Percentiles rank a stretch among this genome's conserved stretches.
Conservation (phyloP, 2,888 invertebrate species). For the Drosophila austrosaltans region DNA sequence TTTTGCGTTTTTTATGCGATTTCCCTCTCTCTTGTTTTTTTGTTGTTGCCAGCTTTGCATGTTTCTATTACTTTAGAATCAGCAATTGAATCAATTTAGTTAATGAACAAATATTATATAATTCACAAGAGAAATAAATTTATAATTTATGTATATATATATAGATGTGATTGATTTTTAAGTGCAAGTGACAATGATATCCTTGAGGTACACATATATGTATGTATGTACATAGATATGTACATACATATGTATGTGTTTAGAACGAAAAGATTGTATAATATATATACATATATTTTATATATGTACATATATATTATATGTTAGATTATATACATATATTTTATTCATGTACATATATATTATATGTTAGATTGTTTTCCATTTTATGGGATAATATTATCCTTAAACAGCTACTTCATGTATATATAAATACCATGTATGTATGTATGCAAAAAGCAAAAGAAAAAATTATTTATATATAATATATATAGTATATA, state of each 20-base stretch:
- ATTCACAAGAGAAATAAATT: slow-evolving; percentile 15
- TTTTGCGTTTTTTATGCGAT: slow-evolving; percentile 23
- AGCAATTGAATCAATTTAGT: slow-evolving; percentile 29
- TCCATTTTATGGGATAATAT: too few species aligned
- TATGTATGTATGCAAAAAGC: too few species aligned
- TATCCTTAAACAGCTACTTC: too few species aligned
- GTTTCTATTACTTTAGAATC: background rate
- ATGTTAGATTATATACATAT: background rate
- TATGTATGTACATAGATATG: background rate
- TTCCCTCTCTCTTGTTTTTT: background rate
- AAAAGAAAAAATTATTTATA: too few species aligned
- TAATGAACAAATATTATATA: slow-evolving; percentile 46
- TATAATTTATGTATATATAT: background rate
- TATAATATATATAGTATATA: too few species aligned
- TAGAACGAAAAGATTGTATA: background rate
- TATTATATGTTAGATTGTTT: too few species aligned
- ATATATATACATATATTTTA: background rate
- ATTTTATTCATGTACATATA: background rate
- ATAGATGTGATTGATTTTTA: background rate
- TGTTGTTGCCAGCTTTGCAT: background rate
- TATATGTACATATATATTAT: background rate
- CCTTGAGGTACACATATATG: background rate
- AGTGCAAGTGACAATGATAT: background rate
- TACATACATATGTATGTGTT: background rate
- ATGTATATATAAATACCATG: too few species aligned